Base-by-base conservation (phyloP, 2,113 vertebrate species). In the Copsychus sechellarum region DNA sequence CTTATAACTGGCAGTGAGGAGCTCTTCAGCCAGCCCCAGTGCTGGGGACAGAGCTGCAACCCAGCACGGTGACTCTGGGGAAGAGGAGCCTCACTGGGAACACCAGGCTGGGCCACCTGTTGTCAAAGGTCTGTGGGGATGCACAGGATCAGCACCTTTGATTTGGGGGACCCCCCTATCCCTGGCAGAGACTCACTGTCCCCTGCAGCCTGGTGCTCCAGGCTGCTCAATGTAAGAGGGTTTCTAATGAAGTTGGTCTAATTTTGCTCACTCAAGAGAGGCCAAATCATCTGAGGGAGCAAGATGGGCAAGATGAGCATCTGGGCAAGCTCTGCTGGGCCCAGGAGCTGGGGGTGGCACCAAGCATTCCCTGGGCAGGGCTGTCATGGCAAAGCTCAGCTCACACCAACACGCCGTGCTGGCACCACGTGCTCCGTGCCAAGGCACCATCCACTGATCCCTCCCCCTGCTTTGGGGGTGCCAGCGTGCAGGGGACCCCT, bases 391-490 rank as follows among this genome's bases (percentile, higher is more conserved):
- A 66, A 43, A 82, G 31, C 36, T 74, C 1, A 0, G n/a, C 8
- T 65, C 33, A 43, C 5, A 5, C 34, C 64, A 43, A 2, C 18
- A 1, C 1, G 4, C 34, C 4, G 0, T 6, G 3, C 65, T 76
- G 56, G 56, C 14, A 56, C 31, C 2, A 1, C 2, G 0, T 12
- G 26, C 40, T 65, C 42, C 45, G 24, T 20, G 25, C 53, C 3
- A 1, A 43, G 22, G n/a, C 60, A 38, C 7, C 6, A 0, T 2
- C 26, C 6, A 1, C 24, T 5, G 2, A 22, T 26, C 10, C n/a
- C 47, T 72, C 17, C 23, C 57, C 86, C 29, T 54, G n/a, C 34
- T 43, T 13, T 0, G 0, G 61, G 45, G 6, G 2, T 1, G 1
- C n/a, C 57, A 72, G 36, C 0, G 0, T 29, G 51, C 0, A 20